Evolutionary conservation across 2,888 invertebrate species (phyloP).

Genomic region (Agapostemon virescens): DNA sequence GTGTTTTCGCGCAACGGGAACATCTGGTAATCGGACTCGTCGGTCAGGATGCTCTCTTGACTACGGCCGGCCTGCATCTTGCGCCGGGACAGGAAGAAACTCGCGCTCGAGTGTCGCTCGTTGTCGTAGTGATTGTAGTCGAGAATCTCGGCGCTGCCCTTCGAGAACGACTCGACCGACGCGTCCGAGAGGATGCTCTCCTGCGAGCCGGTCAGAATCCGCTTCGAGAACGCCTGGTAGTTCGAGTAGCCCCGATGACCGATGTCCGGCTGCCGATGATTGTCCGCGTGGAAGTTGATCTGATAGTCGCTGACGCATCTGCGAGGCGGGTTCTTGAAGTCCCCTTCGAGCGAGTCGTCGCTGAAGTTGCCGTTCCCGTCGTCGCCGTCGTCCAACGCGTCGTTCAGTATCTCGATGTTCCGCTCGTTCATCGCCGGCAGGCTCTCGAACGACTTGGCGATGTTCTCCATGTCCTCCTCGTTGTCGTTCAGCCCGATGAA

Average conservation of each 20-base stretch:
- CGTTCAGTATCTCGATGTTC: conserved; percentile 70
- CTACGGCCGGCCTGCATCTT: conserved; percentile 85
- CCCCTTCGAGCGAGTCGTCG: conserved; percentile 88
- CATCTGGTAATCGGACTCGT: conserved; percentile 85
- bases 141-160: conserved; percentile 75
- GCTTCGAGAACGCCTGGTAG: conserved; percentile 65
- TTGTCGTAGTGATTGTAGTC: conserved; percentile 76
- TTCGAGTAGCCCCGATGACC: conserved; percentile 62
- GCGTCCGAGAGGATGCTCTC: conserved; percentile 78
- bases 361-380: conserved; percentile 88
- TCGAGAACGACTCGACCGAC: conserved; percentile 76
- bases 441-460: conserved; percentile 77
- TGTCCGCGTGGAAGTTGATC: conserved; percentile 82
- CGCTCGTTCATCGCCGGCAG: conserved; percentile 76
- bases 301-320: conserved; percentile 90
- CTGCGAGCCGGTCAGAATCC: conserved; percentile 73
- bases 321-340: conserved; percentile 84
- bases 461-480: conserved; percentile 70
- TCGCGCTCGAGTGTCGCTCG: conserved; percentile 84
- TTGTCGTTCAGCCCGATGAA: conserved; percentile 84
- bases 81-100: conserved; percentile 89
- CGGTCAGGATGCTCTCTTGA: conserved; percentile 89
- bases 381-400: conserved; percentile 79
- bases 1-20: conserved; percentile 82
- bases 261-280: conserved; percentile 59